Evolutionary conservation across 1,140 invertebrate genomes (phyloP).

Genomic region (Philotrypesis tridentata): DNA sequence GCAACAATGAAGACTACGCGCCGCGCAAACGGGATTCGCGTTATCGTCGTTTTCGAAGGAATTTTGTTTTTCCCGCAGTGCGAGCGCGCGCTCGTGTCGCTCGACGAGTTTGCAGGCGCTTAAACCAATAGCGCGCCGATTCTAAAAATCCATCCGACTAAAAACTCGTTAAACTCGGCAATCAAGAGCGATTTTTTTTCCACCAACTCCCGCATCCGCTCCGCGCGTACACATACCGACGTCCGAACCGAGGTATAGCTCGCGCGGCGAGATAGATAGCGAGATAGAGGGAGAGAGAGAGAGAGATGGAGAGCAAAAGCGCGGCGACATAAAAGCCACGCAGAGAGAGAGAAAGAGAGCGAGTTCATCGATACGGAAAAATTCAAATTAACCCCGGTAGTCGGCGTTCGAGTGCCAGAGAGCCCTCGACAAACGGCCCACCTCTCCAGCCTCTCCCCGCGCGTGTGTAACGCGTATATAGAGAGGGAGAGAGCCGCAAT

Average conservation of each 20-base stretch:
- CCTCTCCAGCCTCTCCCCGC: too few species aligned
- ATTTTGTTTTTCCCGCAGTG: not conserved
- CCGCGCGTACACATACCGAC: not conserved
- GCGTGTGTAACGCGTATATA: too few species aligned
- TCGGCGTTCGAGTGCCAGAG: not conserved
- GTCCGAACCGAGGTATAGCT: too few species aligned
- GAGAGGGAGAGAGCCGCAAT: not conserved
- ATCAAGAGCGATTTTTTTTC: constrained; percentile 9
- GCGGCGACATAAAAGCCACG: constrained; percentile 14
- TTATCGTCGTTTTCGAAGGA: not conserved
- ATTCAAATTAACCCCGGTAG: constrained; percentile 28
- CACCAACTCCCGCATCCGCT: constrained; percentile 2
- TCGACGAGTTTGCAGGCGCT: not conserved
- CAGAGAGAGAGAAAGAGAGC: constrained; percentile 4
- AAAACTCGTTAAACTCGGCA: not conserved
- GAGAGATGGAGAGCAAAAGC: constrained; percentile 32
- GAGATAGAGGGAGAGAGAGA: constrained; percentile 22
- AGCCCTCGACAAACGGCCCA: not conserved
- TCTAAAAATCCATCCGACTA: not conserved
- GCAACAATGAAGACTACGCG: too few species aligned
- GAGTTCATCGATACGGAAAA: constrained; percentile 33
- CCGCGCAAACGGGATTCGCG: too few species aligned
- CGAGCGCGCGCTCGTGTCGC: not conserved
- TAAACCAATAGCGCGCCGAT: not conserved
- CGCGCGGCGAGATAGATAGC: too few species aligned